A percentile compares a stretch with the other conserved stretches of the same genome.
Conservation (phyloP, 2,797 vertebrate species). For the Leuciscus waleckii region DNA sequence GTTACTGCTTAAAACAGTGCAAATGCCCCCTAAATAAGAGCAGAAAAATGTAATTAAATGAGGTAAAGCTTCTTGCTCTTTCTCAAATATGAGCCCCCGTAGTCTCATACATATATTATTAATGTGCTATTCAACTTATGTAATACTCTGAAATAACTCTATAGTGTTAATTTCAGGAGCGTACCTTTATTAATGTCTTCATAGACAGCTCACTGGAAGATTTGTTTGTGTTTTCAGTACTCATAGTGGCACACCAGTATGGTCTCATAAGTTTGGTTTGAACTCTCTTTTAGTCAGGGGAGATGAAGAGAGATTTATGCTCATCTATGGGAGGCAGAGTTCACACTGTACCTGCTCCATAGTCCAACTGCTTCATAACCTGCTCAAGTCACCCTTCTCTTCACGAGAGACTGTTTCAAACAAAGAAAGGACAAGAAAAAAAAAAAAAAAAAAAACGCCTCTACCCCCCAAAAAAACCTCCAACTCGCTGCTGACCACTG, state of each 20-base stretch:
- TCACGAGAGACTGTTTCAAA: slow-evolving; percentile 16
- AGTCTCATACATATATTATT: slow-evolving; percentile 22
- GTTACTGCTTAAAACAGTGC: background rate
- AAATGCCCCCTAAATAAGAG: background rate
- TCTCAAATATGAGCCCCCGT: background rate
- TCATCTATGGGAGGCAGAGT: slow-evolving; percentile 37
- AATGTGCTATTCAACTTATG: slow-evolving; percentile 15
- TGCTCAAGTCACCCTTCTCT: slow-evolving; percentile 43
- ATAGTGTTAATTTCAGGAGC: background rate
- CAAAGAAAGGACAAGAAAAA: background rate
- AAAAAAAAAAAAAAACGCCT: too few relatives aligned
- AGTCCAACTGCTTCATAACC: slow-evolving; percentile 50
- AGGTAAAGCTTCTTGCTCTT: slow-evolving; percentile 6
- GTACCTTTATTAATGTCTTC: background rate
- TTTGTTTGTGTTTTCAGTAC: background rate
- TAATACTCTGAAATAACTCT: slow-evolving; percentile 2
- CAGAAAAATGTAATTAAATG: background rate
- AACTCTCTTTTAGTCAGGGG: background rate
- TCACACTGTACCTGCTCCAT: slow-evolving; percentile 45
- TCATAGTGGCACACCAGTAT: background rate
- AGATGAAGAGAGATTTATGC: background rate
- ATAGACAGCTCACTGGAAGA: background rate
- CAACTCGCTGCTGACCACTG: slow-evolving; percentile 18
- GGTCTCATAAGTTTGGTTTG: background rate
- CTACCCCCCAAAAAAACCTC: too few relatives aligned